Evolutionary conservation across 2,888 invertebrate genomes (phyloP).

Genomic region (Cantharis nigra): DNA sequence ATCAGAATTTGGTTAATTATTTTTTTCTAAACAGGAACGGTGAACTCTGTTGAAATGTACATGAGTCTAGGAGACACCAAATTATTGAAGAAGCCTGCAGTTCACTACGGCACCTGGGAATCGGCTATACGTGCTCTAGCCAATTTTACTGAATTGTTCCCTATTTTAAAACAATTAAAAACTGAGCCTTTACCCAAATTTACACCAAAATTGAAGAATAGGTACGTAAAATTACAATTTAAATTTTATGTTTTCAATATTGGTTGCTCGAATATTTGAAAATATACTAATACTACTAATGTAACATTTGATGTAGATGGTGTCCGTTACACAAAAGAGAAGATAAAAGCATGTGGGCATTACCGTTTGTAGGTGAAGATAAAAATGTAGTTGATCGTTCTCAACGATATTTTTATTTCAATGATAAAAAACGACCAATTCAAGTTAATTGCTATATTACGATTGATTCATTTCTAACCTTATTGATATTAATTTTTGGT

Average conservation of each 20-base stretch:
- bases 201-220: not conserved
- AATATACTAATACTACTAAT: not conserved
- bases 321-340: not conserved
- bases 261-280: too few relatives aligned
- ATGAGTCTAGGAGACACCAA: conserved; percentile 55
- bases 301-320: not conserved
- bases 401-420: conserved; percentile 74
- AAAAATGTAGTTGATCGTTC: conserved; percentile 79
- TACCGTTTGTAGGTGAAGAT: conserved; percentile 84
- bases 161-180: conserved; percentile 61
- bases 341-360: not conserved
- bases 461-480: conserved; percentile 57
- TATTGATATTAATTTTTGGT: conserved; percentile 59
- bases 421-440: conserved; percentile 71
- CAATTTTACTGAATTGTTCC: conserved; percentile 62
- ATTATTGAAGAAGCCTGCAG: conserved; percentile 47
- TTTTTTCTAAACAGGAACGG: conserved; percentile 57
- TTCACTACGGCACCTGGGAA: conserved; percentile 91
- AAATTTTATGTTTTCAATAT: not conserved
- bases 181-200: conserved; percentile 66
- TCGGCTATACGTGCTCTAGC: conserved; percentile 80
- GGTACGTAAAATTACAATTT: not conserved
- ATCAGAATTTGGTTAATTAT: not conserved
- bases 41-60: conserved; percentile 80
- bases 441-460: conserved; percentile 74